Percentiles rank a stretch among this genome's conserved stretches.
These are phyloP conservation scores for Achroia grisella DNA, from an alignment of 1,140 invertebrate species.

Conservation along the genomic window DNA sequence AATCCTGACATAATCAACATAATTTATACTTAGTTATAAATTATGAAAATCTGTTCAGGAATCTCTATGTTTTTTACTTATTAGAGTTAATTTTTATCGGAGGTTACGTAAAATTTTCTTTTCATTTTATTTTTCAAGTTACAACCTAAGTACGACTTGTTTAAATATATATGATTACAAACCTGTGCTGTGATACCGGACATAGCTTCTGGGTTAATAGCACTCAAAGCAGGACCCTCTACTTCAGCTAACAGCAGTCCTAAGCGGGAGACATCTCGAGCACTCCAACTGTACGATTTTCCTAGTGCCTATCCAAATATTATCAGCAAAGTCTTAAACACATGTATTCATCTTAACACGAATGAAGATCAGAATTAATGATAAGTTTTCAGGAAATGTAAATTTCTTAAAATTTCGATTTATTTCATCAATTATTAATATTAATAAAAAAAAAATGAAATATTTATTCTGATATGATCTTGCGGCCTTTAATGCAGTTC, in stretches of 20 bases:
- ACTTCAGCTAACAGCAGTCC: conserved; percentile 51
- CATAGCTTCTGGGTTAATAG: conserved; percentile 53
- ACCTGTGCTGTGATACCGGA: conserved; percentile 48
- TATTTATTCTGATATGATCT: too few relatives aligned
- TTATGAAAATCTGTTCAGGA: too few relatives aligned
- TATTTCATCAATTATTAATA: too few relatives aligned
- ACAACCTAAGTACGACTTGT: too few relatives aligned
- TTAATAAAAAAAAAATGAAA: too few relatives aligned
- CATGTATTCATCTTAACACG: background rate
- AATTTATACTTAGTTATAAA: too few relatives aligned
- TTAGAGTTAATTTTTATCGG: too few relatives aligned
- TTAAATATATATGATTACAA: background rate
- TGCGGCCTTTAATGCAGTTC: too few relatives aligned
- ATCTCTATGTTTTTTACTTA: too few relatives aligned
- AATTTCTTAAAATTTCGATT: background rate
- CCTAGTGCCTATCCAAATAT: conserved; percentile 39
- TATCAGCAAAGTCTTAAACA: conserved; percentile 8
- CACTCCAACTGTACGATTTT: conserved; percentile 54
- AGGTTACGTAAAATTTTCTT: too few relatives aligned
- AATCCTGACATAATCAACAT: too few relatives aligned
- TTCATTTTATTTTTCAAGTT: too few relatives aligned
- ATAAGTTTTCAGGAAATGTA: background rate
- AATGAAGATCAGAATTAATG: background rate
- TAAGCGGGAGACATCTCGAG: conserved; percentile 44
- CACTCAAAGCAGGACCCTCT: conserved; percentile 30